Evolutionary conservation across 1,140 invertebrate genomes (phyloP), one percentile per base, ranked within the genome.

Genomic region (Augochlora pura): DNA sequence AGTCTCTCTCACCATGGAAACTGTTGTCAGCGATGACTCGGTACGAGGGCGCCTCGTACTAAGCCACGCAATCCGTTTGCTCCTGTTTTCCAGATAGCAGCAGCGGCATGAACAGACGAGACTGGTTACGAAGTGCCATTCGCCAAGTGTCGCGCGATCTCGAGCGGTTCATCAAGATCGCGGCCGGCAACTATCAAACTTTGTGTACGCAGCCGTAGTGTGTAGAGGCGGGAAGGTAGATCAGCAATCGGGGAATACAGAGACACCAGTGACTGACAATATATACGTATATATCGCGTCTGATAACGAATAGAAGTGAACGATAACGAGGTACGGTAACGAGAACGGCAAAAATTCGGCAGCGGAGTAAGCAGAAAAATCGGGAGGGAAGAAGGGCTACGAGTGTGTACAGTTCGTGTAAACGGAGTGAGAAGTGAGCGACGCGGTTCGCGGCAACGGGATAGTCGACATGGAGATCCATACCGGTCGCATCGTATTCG

Each of bases 81-180:
- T 86, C 32, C 66, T 86, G 32, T 86, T 86, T 86, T 86, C 0
- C 85, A 86, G 85, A 86, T 84, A 76, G 46, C 77, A 57, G 71
- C 68, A 49, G 85, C 85, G 75, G 78, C 78, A 87, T 87, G 85
- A 87, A 66, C 71, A 54, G 76, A 73, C 75, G 81, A 76, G 75
- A 84, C 64, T 78, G 81, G 81, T 86, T 83, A 71, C 70, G 64
- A 78, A 86, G 85, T 86, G 85, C 74, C 81, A 87, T 81, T 81
- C 66, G 71, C 81, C 68, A 57, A 72, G 70, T 81, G 54, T 84
- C 74, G 84, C 67, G 85, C 78, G 84, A 86, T 83, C 74, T 59
- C 62, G 70, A 77, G 63, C 66, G 71, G 63, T 74, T 54, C 57
- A 57, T 70, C 71, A 72, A 79, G 75, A 62, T 85, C 78, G 78